A percentile compares a stretch with the other conserved stretches of the same genome.
Conservation (phyloP, 2,113 vertebrate genomes). For the Hippocampus guttulatus region DNA sequence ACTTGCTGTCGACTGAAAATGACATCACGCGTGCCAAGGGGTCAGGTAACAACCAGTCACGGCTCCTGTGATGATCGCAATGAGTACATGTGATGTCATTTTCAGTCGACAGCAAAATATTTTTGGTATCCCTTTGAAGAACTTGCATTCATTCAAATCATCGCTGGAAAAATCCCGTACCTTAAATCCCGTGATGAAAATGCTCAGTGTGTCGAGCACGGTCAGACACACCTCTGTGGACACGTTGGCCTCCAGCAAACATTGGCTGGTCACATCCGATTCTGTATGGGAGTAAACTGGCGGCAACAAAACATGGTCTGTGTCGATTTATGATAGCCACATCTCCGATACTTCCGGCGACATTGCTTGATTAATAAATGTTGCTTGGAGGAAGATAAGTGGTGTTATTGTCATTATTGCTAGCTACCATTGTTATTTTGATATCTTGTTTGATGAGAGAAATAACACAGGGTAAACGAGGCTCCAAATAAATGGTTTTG, state of each 20-base stretch:
- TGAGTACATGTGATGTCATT: no score
- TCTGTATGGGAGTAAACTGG: conserved; percentile 89
- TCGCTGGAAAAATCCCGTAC: conserved; percentile 53
- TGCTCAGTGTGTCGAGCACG: conserved; percentile 87
- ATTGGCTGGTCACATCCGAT: conserved; percentile 87
- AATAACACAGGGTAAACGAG: not conserved
- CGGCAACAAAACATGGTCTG: conserved; percentile 15
- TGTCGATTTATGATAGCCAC: conserved; percentile 9
- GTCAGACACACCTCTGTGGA: conserved; percentile 96
- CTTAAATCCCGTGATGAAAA: conserved; percentile 96
- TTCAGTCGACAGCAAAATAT: no score
- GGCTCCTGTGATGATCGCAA: no score
- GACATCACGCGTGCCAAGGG: no score
- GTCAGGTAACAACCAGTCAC: no score
- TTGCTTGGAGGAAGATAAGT: not conserved
- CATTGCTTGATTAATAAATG: not conserved
- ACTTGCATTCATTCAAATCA: not conserved
- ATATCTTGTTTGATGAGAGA: not conserved
- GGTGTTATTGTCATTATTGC: not conserved
- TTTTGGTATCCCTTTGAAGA: not conserved
- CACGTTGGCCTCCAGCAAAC: conserved; percentile 88
- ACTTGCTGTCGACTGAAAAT: no score
- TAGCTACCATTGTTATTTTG: not conserved
- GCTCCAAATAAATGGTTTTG: no score
- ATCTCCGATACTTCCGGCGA: not conserved